A percentile compares a stretch with the other conserved stretches of the same genome.
These are phyloP conservation scores for Setophaga kirtlandii DNA, from an alignment of 2,113 vertebrate genomes.

Conservation along the genomic window DNA sequence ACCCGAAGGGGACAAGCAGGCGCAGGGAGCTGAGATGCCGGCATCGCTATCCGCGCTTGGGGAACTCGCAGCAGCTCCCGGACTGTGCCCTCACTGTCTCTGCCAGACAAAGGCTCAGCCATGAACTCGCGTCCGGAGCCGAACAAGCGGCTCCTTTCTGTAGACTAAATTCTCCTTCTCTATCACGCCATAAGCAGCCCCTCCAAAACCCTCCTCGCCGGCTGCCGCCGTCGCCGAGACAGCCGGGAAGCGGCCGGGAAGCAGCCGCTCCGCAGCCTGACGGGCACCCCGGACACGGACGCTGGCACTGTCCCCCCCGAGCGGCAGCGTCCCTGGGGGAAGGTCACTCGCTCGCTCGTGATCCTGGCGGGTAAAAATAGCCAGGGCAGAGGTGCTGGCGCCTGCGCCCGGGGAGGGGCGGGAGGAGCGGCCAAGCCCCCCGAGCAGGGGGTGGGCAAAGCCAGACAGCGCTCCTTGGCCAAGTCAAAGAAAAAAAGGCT, in stretches of 20 bases:
- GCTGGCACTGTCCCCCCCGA: background rate
- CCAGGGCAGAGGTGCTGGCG: background rate
- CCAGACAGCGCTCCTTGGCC: background rate
- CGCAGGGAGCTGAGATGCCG: background rate
- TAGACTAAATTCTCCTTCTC: background rate
- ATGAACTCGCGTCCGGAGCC: background rate
- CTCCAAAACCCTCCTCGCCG: background rate
- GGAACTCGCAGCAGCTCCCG: background rate
- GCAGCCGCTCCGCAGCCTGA: background rate
- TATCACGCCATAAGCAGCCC: background rate
- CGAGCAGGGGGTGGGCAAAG: background rate
- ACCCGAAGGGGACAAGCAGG: background rate
- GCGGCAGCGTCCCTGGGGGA: background rate
- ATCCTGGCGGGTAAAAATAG: conserved; percentile 13
- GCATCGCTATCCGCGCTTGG: fast-evolving
- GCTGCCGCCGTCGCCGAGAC: background rate
- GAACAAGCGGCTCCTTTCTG: background rate
- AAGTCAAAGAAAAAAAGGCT: background rate
- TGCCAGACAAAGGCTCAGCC: background rate
- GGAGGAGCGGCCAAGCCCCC: background rate
- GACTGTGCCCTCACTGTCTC: background rate
- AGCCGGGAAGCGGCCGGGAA: background rate
- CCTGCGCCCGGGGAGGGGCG: background rate
- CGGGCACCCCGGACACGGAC: fast-evolving
- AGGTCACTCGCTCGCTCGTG: conserved; percentile 9